phyloP scores from a whole-genome alignment of 2,113 vertebrate genomes.

The Phylloscopus trochiloides region DNA sequence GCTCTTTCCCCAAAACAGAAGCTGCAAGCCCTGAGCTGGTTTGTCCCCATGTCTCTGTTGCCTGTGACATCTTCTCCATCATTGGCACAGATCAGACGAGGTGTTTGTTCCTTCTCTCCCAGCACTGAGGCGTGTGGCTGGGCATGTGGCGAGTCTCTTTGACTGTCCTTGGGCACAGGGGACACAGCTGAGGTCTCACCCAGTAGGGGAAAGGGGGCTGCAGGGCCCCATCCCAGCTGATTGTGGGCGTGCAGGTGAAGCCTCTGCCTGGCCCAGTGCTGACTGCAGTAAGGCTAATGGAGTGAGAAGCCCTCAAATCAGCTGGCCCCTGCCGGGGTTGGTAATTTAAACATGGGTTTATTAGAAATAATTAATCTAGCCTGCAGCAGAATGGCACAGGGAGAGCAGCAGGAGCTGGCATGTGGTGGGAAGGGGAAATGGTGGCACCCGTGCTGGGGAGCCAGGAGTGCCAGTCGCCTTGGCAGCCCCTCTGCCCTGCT shows the following conservation, averaged over 20 bases:
- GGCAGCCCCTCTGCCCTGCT: not conserved
- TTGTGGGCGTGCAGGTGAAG: rapidly evolving
- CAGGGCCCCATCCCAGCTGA: rapidly evolving
- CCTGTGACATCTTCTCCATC: not conserved
- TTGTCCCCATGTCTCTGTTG: not conserved
- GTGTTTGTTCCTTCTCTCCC: not conserved
- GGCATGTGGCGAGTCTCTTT: not conserved
- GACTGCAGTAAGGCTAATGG: not conserved
- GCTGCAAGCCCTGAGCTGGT: not conserved
- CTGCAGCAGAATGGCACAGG: not conserved
- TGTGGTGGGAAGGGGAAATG: not conserved
- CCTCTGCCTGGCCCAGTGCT: not conserved
- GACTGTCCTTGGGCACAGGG: not conserved
- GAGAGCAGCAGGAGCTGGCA: not conserved
- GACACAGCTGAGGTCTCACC: not conserved
- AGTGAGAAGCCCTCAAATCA: not conserved
- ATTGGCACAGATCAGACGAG: rapidly evolving
- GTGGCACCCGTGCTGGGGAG: not conserved
- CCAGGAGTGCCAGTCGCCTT: rapidly evolving
- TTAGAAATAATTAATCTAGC: not conserved
- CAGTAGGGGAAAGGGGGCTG: not conserved
- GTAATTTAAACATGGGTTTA: not conserved
- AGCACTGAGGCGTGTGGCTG: rapidly evolving
- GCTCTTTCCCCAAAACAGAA: not conserved
- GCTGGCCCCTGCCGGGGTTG: not conserved